Conservation (phyloP, 2,888 invertebrate species). For the Hetaerina titia region DNA sequence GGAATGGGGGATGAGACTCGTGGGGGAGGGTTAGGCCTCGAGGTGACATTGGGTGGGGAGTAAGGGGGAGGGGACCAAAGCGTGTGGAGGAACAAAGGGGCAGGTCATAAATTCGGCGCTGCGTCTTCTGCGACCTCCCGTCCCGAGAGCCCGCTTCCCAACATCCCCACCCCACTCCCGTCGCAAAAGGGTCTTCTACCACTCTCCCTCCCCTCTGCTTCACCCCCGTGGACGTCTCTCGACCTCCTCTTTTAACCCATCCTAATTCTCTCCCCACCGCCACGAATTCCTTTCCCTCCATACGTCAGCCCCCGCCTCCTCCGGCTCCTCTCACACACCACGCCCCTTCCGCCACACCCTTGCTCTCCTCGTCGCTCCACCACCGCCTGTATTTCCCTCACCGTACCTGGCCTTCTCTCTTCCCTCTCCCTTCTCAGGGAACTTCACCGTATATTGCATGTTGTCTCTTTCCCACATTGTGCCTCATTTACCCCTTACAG, state of each 20-base stretch:
- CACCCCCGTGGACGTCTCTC: background rate
- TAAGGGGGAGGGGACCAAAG: background rate
- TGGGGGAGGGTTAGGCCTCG: background rate
- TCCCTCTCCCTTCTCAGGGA: background rate
- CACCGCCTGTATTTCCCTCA: background rate
- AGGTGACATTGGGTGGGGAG: background rate
- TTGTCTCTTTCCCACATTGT: background rate
- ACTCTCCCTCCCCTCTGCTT: background rate
- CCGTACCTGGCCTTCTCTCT: background rate
- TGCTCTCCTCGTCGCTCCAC: background rate
- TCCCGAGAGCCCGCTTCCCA: background rate
- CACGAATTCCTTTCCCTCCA: background rate
- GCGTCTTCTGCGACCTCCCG: slow-evolving; percentile 33
- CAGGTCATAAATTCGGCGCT: slow-evolving; percentile 44
- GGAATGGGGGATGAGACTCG: background rate
- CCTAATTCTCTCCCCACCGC: slow-evolving; percentile 6
- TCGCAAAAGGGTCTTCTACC: background rate
- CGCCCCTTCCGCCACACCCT: background rate
- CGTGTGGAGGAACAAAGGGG: slow-evolving; percentile 45
- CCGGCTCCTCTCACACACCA: background rate
- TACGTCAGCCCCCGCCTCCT: too few relatives aligned
- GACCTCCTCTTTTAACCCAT: background rate
- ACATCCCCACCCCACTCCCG: background rate
- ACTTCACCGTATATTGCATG: background rate
- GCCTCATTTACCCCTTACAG: background rate